Evolutionary conservation across 2,888 invertebrate genomes (phyloP), one percentile per base, ranked within the genome.

Genomic region (Drosophila mettleri): DNA sequence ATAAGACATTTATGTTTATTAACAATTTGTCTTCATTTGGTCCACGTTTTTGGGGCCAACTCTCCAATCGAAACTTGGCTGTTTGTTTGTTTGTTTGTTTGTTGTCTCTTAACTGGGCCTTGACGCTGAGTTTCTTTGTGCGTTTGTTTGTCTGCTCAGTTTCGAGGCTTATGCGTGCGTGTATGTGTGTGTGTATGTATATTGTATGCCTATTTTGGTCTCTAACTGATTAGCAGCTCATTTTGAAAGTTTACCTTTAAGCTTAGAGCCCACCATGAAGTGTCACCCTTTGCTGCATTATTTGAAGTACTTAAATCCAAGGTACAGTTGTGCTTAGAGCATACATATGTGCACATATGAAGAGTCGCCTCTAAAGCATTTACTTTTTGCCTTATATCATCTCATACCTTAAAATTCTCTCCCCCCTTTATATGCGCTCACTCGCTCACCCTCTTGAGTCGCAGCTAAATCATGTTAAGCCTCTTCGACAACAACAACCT

Each of bases 21-120:
- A 85, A 81, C 82, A 83, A 83, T 83, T 87, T 85, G 82, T 87
- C 76, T 83, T 78, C 82, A 87, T 83, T 83, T 87, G 70, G 85
- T 72, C 82, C 82, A 85, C 24, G 43, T 73, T 46, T 64, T 77
- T 64, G 70, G 61, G 75, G 82, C 79, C 79, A 79, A 78, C 78
- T 80, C 78, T 80, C 39, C 20, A 29, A 31, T 46, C 29, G 9
- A 14, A 53, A 66, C 33, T 62, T n/a, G n/a, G n/a, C n/a, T n/a
- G n/a, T n/a, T 36, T 43, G 41, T 31, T 29, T 39, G 58, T 59
- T 24, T 51, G 33, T 46, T 29, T 36, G 58, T 59, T 57, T 82
- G 80, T 69, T 77, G 76, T 53, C 83, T 82, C 52, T 82, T 68
- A 83, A 87, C 82, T 87, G 82, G 86, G 88, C 87, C 82, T 78